These are phyloP conservation scores for pig (Sus scrofa) DNA, from an alignment of 2,113 vertebrate species.

Conservation along the genomic window DNA sequence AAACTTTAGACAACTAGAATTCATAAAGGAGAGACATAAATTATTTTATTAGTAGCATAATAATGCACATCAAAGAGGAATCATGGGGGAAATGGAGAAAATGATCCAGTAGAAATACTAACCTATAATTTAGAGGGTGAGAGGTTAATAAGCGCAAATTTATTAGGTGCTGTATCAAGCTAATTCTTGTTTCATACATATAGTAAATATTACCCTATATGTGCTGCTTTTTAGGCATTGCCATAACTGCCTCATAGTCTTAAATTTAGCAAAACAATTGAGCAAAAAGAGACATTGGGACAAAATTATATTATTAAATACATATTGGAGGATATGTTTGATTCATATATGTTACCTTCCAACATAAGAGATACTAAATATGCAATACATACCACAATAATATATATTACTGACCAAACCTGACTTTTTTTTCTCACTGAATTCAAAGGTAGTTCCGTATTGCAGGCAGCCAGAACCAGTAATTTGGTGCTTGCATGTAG, in stretches of 20 bases:
- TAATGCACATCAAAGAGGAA: background rate
- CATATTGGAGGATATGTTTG: background rate
- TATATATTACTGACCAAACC: background rate
- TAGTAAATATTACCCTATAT: background rate
- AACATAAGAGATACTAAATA: background rate
- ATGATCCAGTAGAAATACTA: background rate
- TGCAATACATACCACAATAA: background rate
- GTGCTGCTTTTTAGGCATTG: background rate
- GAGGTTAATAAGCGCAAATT: background rate
- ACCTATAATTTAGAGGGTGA: background rate
- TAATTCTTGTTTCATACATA: background rate
- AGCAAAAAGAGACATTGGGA: background rate
- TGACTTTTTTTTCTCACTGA: background rate
- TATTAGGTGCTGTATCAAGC: background rate
- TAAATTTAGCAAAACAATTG: conserved; percentile 19
- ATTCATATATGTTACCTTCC: background rate
- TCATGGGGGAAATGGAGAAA: background rate
- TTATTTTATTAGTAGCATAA: background rate
- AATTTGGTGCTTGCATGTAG: background rate
- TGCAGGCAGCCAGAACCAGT: background rate
- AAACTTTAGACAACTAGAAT: background rate
- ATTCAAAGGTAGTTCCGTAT: background rate
- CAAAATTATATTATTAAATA: background rate
- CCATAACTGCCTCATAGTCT: background rate
- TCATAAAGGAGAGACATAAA: background rate